A percentile compares a stretch with the other conserved stretches of the same genome.
Evolutionary conservation across 2,797 vertebrate genomes (phyloP).

Genomic region (Platalea minor): DNA sequence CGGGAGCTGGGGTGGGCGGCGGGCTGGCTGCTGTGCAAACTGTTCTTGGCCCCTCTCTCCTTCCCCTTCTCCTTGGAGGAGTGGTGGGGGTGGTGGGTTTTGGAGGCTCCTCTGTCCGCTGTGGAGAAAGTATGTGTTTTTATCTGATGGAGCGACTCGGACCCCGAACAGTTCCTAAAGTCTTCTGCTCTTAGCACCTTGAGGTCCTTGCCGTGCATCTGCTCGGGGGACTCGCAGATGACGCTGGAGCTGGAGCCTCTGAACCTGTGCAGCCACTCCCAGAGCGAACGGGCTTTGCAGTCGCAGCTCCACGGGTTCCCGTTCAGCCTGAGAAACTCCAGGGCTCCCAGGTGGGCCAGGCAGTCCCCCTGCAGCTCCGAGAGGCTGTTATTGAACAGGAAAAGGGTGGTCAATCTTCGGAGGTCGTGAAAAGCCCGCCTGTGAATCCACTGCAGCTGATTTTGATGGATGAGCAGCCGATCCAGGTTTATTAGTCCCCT

Average conservation of each 20-base stretch:
- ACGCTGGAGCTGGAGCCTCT: constrained; percentile 91
- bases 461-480: constrained; percentile 93
- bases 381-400: constrained; percentile 96
- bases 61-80: constrained; percentile 72
- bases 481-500: constrained; percentile 91
- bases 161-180: constrained; percentile 89
- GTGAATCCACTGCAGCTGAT: constrained; percentile 94
- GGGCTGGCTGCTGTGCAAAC: constrained; percentile 77
- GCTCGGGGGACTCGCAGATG: constrained; percentile 82
- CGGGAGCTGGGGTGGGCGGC: constrained; percentile 76
- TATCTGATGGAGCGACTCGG: constrained; percentile 91
- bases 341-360: constrained; percentile 84
- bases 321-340: constrained; percentile 96
- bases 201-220: constrained; percentile 85
- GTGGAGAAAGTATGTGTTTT: constrained; percentile 88
- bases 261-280: constrained; percentile 96
- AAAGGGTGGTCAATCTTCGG: constrained; percentile 91
- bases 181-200: constrained; percentile 87
- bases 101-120: constrained; percentile 81
- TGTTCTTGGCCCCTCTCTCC: constrained; percentile 58
- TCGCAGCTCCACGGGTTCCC: constrained; percentile 96
- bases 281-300: constrained; percentile 90
- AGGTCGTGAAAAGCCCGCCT: constrained; percentile 93
- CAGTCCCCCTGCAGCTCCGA: constrained; percentile 90
- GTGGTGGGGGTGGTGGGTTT: constrained; percentile 79